Conservation (phyloP, 2,888 invertebrate genomes). For the Protodeltote pygarga region DNA sequence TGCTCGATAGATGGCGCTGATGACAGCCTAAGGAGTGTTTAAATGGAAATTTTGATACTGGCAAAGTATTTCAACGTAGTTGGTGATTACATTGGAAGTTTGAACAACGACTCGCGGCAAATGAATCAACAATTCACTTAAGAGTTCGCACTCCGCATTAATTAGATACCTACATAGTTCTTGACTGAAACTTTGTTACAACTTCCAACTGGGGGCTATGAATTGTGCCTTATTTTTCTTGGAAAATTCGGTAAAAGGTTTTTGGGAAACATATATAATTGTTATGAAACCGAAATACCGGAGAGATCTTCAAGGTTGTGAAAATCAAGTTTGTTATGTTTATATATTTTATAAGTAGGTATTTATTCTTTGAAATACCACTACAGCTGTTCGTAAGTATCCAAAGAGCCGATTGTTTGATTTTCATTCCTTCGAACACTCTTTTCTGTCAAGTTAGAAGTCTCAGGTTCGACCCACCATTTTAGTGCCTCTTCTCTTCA, state of each 20-base stretch:
- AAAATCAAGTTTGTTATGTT: not conserved
- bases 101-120: slow-evolving; percentile 13
- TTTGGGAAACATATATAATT: not conserved
- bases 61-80: too few species aligned
- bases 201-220: slow-evolving; percentile 8
- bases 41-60: too few species aligned
- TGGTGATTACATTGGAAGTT: slow-evolving; percentile 16
- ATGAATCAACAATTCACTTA: slow-evolving; percentile 49
- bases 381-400: too few species aligned
- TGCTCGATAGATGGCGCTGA: too few species aligned
- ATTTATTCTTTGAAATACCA: too few species aligned
- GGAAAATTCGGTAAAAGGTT: not conserved
- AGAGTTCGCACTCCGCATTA: slow-evolving; percentile 42
- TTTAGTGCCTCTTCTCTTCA: too few species aligned
- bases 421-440: too few species aligned
- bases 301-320: too few species aligned
- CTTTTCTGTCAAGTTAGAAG: too few species aligned
- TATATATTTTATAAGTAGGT: not conserved
- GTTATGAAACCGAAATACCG: too few species aligned
- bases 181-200: slow-evolving; percentile 35
- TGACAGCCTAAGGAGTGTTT: not conserved
- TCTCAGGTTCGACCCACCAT: too few species aligned
- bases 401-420: too few species aligned
- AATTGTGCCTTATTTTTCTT: not conserved
- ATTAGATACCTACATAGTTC: slow-evolving; percentile 48